A percentile compares a stretch with the other conserved stretches of the same genome.
These are phyloP conservation scores for Macrosteles quadrilineatus DNA, from an alignment of 1,140 invertebrate genomes.

Conservation along the genomic window DNA sequence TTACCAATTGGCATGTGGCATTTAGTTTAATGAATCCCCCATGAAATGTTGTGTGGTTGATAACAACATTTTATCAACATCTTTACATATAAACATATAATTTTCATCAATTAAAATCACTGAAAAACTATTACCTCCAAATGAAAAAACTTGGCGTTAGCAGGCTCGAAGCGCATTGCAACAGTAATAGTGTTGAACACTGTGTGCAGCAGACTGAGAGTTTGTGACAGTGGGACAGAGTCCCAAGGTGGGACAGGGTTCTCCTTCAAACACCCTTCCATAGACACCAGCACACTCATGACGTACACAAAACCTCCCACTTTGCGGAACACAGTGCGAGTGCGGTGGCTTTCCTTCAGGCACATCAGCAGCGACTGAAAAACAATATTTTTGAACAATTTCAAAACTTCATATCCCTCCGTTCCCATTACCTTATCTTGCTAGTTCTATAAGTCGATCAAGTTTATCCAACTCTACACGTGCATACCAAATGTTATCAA, in stretches of 20 bases:
- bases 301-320: slow-evolving; percentile 96
- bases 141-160: slow-evolving; percentile 98
- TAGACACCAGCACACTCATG: slow-evolving; percentile 90
- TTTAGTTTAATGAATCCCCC: too few species aligned
- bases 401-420: too few species aligned
- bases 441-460: too few species aligned
- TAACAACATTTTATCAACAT: too few species aligned
- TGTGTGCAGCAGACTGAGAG: slow-evolving; percentile 75
- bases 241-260: slow-evolving; percentile 46
- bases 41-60: too few species aligned
- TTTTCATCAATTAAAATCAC: too few species aligned
- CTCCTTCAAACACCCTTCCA: slow-evolving; percentile 76
- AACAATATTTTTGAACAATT: too few species aligned
- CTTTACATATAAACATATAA: too few species aligned
- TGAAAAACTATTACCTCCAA: slow-evolving; percentile 75
- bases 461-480: too few species aligned
- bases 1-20: too few species aligned
- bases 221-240: slow-evolving; percentile 54
- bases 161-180: slow-evolving; percentile 98
- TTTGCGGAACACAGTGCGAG: slow-evolving; percentile 95
- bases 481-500: too few species aligned
- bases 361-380: slow-evolving; percentile 75
- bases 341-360: slow-evolving; percentile 91
- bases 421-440: too few species aligned
- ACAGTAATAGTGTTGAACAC: slow-evolving; percentile 96